A percentile compares a stretch with the other conserved stretches of the same genome.
Conservation (phyloP, 2,113 vertebrate genomes). For the Eira barbara region DNA sequence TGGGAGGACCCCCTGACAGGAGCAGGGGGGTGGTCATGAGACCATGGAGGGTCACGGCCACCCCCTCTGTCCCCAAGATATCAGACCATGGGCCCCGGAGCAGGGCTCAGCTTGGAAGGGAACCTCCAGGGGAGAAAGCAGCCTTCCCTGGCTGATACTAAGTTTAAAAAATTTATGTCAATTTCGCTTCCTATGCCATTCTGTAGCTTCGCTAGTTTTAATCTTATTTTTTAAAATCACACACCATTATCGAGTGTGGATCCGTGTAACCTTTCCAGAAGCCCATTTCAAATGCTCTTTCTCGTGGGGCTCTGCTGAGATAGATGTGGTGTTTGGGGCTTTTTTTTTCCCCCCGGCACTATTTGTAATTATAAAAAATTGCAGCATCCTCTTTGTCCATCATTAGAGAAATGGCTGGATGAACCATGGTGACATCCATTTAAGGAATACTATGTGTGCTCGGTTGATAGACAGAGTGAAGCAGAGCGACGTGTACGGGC, state of each 20-base stretch:
- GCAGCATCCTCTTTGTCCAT: background rate
- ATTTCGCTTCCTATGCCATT: background rate
- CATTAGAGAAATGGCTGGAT: background rate
- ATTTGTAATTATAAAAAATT: slow-evolving; percentile 55
- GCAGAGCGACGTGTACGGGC: accelerated
- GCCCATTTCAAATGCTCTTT: background rate
- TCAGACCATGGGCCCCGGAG: accelerated
- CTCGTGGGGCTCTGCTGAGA: background rate
- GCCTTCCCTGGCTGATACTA: accelerated
- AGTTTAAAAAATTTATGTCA: background rate
- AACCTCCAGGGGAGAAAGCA: accelerated
- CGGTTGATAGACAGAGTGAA: background rate
- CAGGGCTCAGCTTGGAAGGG: background rate
- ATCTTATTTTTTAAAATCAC: background rate
- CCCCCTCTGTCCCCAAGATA: background rate
- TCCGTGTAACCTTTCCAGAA: background rate
- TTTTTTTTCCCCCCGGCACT: background rate
- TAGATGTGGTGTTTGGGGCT: background rate
- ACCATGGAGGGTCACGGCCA: background rate
- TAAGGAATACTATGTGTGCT: background rate
- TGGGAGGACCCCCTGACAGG: background rate
- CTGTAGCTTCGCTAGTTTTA: background rate
- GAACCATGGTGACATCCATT: background rate
- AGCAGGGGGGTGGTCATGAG: background rate
- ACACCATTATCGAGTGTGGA: background rate